Conservation (phyloP, 2,888 invertebrate genomes). For the Hydraecia micacea region DNA sequence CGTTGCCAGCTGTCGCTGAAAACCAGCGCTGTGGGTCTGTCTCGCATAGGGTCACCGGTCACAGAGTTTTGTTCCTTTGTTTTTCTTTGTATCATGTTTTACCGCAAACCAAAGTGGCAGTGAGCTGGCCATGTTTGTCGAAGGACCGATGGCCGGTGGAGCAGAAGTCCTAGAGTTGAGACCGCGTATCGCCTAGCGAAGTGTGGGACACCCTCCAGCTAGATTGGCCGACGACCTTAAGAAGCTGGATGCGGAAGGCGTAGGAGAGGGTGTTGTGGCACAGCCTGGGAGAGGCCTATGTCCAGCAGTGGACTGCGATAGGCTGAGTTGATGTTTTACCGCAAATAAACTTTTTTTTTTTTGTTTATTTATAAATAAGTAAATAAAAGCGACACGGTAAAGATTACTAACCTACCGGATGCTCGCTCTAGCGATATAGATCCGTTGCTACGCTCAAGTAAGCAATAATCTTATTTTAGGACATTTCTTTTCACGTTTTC, state of each 20-base stretch:
- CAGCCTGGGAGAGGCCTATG: too few species aligned
- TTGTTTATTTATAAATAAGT: background rate
- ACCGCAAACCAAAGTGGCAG: background rate
- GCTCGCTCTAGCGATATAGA: slow-evolving; percentile 17
- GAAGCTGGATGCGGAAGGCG: too few species aligned
- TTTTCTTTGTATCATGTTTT: background rate
- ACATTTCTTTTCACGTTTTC: slow-evolving; percentile 40
- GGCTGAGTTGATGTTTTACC: too few species aligned
- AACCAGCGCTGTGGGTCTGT: background rate
- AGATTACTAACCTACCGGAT: background rate
- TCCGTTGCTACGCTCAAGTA: slow-evolving; percentile 25
- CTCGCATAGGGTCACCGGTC: background rate
- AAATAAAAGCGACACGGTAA: background rate
- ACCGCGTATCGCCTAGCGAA: too few species aligned
- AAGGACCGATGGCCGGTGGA: too few species aligned
- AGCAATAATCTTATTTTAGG: slow-evolving; percentile 17
- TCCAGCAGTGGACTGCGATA: too few species aligned
- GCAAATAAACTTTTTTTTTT: background rate
- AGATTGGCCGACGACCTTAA: too few species aligned
- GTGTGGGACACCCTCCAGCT: too few species aligned
- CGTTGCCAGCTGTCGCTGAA: background rate
- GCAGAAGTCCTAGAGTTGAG: too few species aligned
- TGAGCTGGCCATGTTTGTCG: too few species aligned
- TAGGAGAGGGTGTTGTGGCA: too few species aligned
- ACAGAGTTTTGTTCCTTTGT: background rate